These are phyloP conservation scores for Parapristionchus giblindavisi DNA, from an alignment of 2,888 invertebrate species.

Conservation along the genomic window DNA sequence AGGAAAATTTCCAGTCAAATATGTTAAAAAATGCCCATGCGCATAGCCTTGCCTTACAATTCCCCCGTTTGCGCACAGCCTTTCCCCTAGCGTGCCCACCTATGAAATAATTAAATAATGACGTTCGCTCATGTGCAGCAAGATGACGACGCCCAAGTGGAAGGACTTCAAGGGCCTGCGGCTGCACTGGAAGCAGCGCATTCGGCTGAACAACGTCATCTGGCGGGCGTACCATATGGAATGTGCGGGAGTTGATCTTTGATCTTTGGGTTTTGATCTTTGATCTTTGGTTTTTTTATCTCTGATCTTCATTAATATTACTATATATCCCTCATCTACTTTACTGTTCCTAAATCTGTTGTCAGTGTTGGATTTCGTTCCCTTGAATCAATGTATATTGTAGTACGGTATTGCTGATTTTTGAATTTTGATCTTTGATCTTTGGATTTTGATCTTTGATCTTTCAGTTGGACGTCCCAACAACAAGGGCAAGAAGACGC, in stretches of 20 bases:
- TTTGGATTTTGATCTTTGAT: not conserved
- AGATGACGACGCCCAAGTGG: conserved; percentile 99
- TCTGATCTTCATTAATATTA: too few species aligned
- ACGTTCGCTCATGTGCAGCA: conserved; percentile 79
- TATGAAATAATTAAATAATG: not conserved
- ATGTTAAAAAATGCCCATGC: too few species aligned
- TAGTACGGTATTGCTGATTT: too few species aligned
- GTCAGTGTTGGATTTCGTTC: too few species aligned
- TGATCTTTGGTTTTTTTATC: not conserved
- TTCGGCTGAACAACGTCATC: conserved; percentile 97
- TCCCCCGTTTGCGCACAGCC: too few species aligned
- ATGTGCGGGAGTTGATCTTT: conserved; percentile 73
- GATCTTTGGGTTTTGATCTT: not conserved
- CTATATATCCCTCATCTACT: too few species aligned
- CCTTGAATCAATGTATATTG: too few species aligned
- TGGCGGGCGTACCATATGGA: conserved; percentile 99
- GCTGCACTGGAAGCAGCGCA: conserved; percentile 96
- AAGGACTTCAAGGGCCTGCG: conserved; percentile 98
- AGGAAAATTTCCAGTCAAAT: too few species aligned
- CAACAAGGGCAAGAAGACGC: conserved; percentile 57
- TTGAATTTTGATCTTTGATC: not conserved
- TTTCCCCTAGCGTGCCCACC: too few species aligned
- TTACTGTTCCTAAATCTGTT: too few species aligned
- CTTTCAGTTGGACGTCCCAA: conserved; percentile 22
- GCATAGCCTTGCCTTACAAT: too few species aligned